Conservation (phyloP, 2,113 vertebrate genomes). For the Anoura caudifer region DNA sequence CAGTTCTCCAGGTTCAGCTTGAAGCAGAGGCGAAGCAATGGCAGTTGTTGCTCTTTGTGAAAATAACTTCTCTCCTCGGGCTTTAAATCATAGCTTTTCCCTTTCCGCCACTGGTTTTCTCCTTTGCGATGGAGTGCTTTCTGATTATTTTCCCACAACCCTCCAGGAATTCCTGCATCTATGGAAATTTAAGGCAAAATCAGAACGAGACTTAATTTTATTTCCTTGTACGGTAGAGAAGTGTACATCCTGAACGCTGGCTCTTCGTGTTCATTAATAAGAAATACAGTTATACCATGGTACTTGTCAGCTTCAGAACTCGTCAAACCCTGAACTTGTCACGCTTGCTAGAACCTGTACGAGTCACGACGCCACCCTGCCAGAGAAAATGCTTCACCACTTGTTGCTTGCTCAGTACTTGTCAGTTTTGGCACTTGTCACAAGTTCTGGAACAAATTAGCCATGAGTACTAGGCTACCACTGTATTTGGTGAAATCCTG, state of each 20-base stretch:
- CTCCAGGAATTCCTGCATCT: neutral
- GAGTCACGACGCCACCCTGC: no score
- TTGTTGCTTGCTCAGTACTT: no score
- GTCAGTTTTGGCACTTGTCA: no score
- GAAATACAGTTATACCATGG: neutral
- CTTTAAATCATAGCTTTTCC: conserved; percentile 52
- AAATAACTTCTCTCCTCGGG: conserved; percentile 47
- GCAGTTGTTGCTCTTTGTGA: conserved; percentile 43
- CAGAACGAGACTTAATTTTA: neutral
- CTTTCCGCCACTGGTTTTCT: conserved; percentile 51
- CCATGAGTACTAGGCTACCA: no score
- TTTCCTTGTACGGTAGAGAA: neutral
- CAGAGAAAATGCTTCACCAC: no score
- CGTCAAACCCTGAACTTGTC: no score
- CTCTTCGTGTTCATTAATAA: neutral
- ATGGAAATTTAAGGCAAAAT: conserved; percentile 29
- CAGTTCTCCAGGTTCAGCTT: conserved; percentile 30
- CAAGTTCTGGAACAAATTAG: no score
- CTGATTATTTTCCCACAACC: conserved; percentile 48
- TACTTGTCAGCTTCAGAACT: no score
- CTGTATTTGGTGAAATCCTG: neutral
- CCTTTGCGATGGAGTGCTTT: neutral
- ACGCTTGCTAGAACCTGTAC: no score
- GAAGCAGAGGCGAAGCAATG: neutral
- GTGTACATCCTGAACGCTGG: neutral